phyloP scores from a whole-genome alignment of 2,113 vertebrate species.

The Rhinoptilus africanus region DNA sequence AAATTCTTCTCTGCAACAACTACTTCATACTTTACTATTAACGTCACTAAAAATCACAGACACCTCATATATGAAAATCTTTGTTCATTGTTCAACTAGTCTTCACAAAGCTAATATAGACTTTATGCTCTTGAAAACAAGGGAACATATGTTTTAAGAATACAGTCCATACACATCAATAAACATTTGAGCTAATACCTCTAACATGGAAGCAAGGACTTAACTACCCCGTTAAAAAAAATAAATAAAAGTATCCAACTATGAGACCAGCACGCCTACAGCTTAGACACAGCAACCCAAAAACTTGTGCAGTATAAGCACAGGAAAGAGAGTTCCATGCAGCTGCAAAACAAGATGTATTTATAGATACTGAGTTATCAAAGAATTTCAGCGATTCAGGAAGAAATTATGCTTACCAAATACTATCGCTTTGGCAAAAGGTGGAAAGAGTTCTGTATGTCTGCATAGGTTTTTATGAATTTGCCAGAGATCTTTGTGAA shows the following conservation, averaged over 20 bases:
- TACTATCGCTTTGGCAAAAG: slow-evolving; percentile 94
- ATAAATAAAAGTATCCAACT: background rate
- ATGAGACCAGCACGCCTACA: background rate
- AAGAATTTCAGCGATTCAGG: slow-evolving; percentile 21
- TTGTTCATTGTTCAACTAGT: background rate
- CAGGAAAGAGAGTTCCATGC: background rate
- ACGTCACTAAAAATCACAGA: background rate
- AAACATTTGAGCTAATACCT: background rate
- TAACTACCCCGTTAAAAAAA: background rate
- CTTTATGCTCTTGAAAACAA: background rate
- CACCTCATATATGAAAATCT: background rate
- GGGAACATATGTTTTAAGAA: background rate
- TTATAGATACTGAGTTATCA: background rate
- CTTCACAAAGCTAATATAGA: background rate
- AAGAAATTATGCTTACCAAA: slow-evolving; percentile 86
- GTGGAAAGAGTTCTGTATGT: slow-evolving; percentile 93
- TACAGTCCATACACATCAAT: background rate
- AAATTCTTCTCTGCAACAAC: background rate
- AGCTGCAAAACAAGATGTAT: background rate
- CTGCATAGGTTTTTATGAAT: slow-evolving; percentile 90
- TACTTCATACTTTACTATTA: background rate
- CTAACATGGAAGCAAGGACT: background rate
- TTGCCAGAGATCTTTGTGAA: slow-evolving; percentile 95
- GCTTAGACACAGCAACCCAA: background rate
- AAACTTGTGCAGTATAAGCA: background rate